These are phyloP conservation scores for Bryconaethiops microstoma DNA, from an alignment of 2,797 vertebrate species.

Conservation along the genomic window DNA sequence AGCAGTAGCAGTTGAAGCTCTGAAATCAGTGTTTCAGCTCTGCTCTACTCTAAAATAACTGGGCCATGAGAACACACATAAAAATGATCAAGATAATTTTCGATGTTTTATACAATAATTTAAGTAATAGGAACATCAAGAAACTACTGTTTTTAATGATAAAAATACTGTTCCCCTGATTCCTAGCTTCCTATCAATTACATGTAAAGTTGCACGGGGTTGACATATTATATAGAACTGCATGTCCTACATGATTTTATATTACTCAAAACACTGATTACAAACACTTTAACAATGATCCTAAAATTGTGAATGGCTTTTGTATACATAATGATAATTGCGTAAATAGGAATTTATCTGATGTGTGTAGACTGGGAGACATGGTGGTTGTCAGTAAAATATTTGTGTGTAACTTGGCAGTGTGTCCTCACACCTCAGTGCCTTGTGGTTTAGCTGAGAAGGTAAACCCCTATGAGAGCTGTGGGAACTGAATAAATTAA, in stretches of 20 bases:
- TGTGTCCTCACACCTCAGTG: slow-evolving; percentile 42
- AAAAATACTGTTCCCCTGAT: too few species aligned
- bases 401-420: slow-evolving; percentile 49
- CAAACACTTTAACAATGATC: not conserved
- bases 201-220: not conserved
- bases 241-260: not conserved
- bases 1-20: not conserved
- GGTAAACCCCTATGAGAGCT: slow-evolving; percentile 29
- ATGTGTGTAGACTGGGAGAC: slow-evolving; percentile 41
- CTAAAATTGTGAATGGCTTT: not conserved
- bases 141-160: too few species aligned
- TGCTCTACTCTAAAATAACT: not conserved
- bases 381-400: slow-evolving; percentile 41
- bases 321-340: slow-evolving; percentile 37
- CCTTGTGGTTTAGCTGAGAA: slow-evolving; percentile 53
- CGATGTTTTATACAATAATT: not conserved
- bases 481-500: slow-evolving; percentile 18
- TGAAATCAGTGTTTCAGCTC: not conserved
- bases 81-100: not conserved
- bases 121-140: not conserved
- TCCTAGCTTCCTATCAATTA: too few species aligned
- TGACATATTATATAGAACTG: not conserved
- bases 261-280: not conserved
- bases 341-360: slow-evolving; percentile 49
- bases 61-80: not conserved